Evolutionary conservation across 2,888 invertebrate species (phyloP).

Genomic region (Volucella bombylans): DNA sequence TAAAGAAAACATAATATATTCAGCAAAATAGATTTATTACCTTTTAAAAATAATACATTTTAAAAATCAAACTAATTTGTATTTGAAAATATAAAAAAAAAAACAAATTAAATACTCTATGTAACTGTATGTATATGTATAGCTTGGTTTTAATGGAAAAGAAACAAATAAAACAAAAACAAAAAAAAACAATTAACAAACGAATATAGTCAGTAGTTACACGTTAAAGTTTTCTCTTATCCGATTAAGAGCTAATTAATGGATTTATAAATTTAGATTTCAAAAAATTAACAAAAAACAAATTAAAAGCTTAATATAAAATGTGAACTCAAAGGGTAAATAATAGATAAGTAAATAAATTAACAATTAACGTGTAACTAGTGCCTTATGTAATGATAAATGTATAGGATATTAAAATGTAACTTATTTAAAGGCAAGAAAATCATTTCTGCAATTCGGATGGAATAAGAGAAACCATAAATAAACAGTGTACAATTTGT

Average conservation of each 20-base stretch:
- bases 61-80: slow-evolving; percentile 61
- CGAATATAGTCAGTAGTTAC: slow-evolving; percentile 81
- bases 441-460: slow-evolving; percentile 23
- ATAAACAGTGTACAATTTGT: slow-evolving; percentile 58
- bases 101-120: slow-evolving; percentile 41
- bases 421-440: slow-evolving; percentile 26
- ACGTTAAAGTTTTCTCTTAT: slow-evolving; percentile 77
- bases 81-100: slow-evolving; percentile 43
- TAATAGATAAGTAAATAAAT: slow-evolving; percentile 64
- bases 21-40: slow-evolving; percentile 64
- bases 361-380: slow-evolving; percentile 81
- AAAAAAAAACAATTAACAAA: slow-evolving; percentile 70
- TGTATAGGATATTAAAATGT: slow-evolving; percentile 56
- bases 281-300: slow-evolving; percentile 34
- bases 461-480: not conserved
- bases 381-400: slow-evolving; percentile 80
- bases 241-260: slow-evolving; percentile 62
- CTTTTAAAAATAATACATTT: slow-evolving; percentile 50
- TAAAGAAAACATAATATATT: slow-evolving; percentile 40
- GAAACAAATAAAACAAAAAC: slow-evolving; percentile 74
- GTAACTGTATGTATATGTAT: slow-evolving; percentile 68
- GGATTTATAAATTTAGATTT: slow-evolving; percentile 64
- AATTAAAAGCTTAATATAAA: slow-evolving; percentile 48
- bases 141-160: slow-evolving; percentile 75
- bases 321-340: slow-evolving; percentile 72